Base-by-base conservation (phyloP, 2,797 vertebrate genomes). In the Phyllotis vaccarum region DNA sequence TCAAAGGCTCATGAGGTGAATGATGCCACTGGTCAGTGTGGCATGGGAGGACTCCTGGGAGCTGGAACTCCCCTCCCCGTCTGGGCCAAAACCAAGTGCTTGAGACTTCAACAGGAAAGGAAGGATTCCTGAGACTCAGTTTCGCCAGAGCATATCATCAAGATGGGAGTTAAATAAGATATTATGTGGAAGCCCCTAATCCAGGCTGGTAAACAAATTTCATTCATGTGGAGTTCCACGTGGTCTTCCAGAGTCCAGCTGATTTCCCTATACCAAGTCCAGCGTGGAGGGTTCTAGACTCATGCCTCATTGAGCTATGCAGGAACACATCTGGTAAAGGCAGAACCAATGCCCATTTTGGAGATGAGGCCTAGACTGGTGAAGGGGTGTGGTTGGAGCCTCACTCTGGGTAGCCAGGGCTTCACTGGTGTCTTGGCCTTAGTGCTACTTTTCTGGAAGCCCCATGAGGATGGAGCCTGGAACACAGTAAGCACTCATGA, bases 311-410 rank as follows among this genome's bases (percentile, higher is more conserved):
- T 52, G 11, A 12, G n/a, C 27, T 6, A 1, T 16, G 12, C 46
- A 0, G 0, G 34, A 40, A 24, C 16, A 5, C 37, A 1, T 3
- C 49, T 0, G 43, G 14, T 0, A 17, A 62, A 8, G 12, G 0
- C 12, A 11, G 6, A 62, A 7, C 19, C 7, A 40, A 5, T 5
- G 54, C 54, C 80, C 9, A 5, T 46, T 54, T 66, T 54, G 29
- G 16, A 75, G 72, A 66, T 2, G 52, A 75, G 90, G 31, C 34
- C 0, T 0, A 81, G 54, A 12, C n/a, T 56, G 78, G 54, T 19
- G 0, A 7, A 2, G 24, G 9, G 6, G 2, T 9, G 3, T 5
- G 8, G 19, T 58, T 64, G 0, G 3, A 85, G 70, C 62, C 40
- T 6, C 1, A 34, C 21, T 49, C 37, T 14, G n/a, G 24, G 64